Evolutionary conservation across 2,888 invertebrate genomes (phyloP), one percentile per base, ranked within the genome.

Genomic region (Eupithecia centaureata): DNA sequence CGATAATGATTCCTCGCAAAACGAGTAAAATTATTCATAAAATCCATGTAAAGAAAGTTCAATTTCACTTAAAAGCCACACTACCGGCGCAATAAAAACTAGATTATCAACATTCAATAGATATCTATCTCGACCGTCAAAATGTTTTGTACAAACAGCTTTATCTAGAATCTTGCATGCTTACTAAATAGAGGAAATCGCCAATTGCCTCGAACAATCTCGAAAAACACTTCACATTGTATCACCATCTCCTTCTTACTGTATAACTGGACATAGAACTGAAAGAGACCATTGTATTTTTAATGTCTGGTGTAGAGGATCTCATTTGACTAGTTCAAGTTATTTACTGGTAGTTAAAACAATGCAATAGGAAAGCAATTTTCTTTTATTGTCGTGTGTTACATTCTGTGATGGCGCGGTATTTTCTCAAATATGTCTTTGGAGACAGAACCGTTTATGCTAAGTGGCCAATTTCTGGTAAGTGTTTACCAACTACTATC

Each of bases 131-230:
- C 67, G 62, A 78, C 83, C 86, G 85, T 88, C 90, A 90, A 87
- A 91, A 88, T 90, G 86, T 91, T 91, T 89, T 86, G 90, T 86
- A 82, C 76, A 78, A 84, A 83, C 82, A 83, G 67, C 77, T 57
- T 81, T 88, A 91, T 91, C 91, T 85, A 47, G 65, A 76, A 90
- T 91, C 90, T 79, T 68, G 85, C 82, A 82, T 85, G 84, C 85
- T 84, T 84, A 81, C 80, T 84, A 86, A 87, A 86, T 86, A 85
- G 85, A 90, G 91, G 91, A 91, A 91, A 90, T 89, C 86, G 86
- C 86, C 90, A 88, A 90, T 91, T 90, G 89, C 72, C 70, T 10
- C 32, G 15, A 65, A 70, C 73, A 27, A 51, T 51, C 66, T 33
- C 61, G 35, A 60, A 66, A 63, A 60, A 65, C 63, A 65, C 65